Conservation (phyloP, 2,113 vertebrate species). For the Cacatua alba region DNA sequence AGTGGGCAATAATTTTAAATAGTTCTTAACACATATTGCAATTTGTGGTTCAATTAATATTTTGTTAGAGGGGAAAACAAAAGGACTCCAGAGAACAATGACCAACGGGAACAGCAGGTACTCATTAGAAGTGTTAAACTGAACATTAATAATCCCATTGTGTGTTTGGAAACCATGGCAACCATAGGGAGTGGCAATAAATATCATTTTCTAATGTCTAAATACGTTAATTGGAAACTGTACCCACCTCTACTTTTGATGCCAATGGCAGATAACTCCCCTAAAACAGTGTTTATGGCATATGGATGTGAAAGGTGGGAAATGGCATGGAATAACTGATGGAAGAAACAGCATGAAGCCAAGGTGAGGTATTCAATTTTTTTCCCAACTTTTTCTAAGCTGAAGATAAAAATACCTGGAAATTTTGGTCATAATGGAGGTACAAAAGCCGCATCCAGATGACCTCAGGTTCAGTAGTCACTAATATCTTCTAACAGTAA, state of each 20-base stretch:
- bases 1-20: neutral
- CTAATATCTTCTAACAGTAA: neutral
- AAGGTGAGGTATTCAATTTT: neutral
- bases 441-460: neutral
- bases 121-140: constrained; percentile 56
- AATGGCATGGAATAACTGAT: neutral
- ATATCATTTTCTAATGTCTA: neutral
- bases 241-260: neutral
- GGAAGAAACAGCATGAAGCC: neutral
- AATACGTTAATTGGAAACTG: neutral
- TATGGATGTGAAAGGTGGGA: neutral
- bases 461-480: neutral
- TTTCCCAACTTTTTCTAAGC: neutral
- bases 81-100: constrained; percentile 37
- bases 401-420: neutral
- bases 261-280: neutral
- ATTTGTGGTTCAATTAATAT: constrained; percentile 1
- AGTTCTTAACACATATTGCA: neutral
- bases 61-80: neutral
- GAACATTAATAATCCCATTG: constrained; percentile 36
- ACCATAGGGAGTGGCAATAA: neutral
- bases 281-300: neutral
- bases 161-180: constrained; percentile 33
- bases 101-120: constrained; percentile 53
- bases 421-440: neutral